Conservation (phyloP, 2,888 invertebrate genomes). For the Aplocera efformata region DNA sequence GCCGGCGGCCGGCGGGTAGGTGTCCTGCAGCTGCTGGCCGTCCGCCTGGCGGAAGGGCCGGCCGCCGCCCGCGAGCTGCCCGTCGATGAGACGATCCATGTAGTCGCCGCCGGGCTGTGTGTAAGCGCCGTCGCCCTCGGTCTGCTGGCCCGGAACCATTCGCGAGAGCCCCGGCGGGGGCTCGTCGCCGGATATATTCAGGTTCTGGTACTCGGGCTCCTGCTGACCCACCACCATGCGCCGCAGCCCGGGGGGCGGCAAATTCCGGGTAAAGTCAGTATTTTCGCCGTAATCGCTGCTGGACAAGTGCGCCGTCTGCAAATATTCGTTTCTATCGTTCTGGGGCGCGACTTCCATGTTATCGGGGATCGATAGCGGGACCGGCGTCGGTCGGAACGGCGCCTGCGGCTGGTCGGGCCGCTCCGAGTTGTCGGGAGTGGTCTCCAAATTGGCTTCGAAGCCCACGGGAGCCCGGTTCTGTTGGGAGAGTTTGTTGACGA, state of each 20-base stretch:
- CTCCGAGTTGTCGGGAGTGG: constrained; percentile 85
- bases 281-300: constrained; percentile 75
- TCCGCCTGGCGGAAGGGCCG: constrained; percentile 68
- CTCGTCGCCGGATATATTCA: constrained; percentile 63
- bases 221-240: constrained; percentile 85
- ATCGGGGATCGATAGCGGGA: constrained; percentile 64
- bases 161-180: constrained; percentile 76
- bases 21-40: constrained; percentile 62
- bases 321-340: constrained; percentile 87
- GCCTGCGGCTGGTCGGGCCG: constrained; percentile 75
- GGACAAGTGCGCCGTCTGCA: constrained; percentile 88
- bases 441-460: constrained; percentile 82
- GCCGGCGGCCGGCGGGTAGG: constrained; percentile 51
- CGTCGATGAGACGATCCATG: constrained; percentile 68
- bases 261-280: constrained; percentile 62
- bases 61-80: constrained; percentile 54
- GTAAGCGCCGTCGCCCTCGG: constrained; percentile 58
- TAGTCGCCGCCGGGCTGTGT: constrained; percentile 60
- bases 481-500: constrained; percentile 55
- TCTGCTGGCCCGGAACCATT: constrained; percentile 77
- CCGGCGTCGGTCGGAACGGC: constrained; percentile 42
- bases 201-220: constrained; percentile 72
- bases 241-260: constrained; percentile 83
- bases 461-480: constrained; percentile 55
- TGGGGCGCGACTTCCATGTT: constrained; percentile 83